Conservation (phyloP, 1,140 invertebrate species). For the Drosophila ercepeae region DNA sequence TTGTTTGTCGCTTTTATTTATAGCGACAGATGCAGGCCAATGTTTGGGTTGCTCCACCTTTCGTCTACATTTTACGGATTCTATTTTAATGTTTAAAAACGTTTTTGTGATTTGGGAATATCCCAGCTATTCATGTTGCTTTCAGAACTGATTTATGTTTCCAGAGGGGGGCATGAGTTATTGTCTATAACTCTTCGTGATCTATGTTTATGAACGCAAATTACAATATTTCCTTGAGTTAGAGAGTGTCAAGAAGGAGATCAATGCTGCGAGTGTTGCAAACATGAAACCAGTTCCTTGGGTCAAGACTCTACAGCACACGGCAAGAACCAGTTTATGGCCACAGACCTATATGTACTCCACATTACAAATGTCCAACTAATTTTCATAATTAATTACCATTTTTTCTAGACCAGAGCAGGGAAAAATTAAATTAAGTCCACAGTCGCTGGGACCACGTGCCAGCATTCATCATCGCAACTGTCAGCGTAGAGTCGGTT, state of each 20-base stretch:
- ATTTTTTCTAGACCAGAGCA: slow-evolving; percentile 29
- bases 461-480: slow-evolving; percentile 31
- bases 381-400: slow-evolving; percentile 47
- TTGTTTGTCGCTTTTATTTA: slow-evolving; percentile 54
- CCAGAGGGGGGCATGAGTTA: slow-evolving; percentile 12
- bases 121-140: slow-evolving; percentile 5
- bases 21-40: slow-evolving; percentile 77
- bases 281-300: slow-evolving; percentile 16
- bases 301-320: neutral
- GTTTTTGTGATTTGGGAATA: slow-evolving; percentile 36
- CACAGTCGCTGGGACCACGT: slow-evolving; percentile 24
- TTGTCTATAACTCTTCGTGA: slow-evolving; percentile 5
- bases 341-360: slow-evolving; percentile 7
- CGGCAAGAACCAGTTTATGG: slow-evolving; percentile 15
- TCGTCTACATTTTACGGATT: slow-evolving; percentile 28
- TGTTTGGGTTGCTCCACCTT: slow-evolving; percentile 49
- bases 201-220: slow-evolving; percentile 2
- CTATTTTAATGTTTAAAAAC: slow-evolving; percentile 60
- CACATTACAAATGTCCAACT: slow-evolving; percentile 36
- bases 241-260: slow-evolving; percentile 7
- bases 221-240: slow-evolving; percentile 4
- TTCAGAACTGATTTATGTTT: slow-evolving; percentile 25
- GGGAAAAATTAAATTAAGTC: slow-evolving; percentile 36
- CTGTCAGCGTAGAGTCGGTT: slow-evolving; percentile 13
- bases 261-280: neutral